Evolutionary conservation across 1,140 invertebrate species (phyloP), one percentile per base, ranked within the genome.

Genomic region (Hermetia illucens): DNA sequence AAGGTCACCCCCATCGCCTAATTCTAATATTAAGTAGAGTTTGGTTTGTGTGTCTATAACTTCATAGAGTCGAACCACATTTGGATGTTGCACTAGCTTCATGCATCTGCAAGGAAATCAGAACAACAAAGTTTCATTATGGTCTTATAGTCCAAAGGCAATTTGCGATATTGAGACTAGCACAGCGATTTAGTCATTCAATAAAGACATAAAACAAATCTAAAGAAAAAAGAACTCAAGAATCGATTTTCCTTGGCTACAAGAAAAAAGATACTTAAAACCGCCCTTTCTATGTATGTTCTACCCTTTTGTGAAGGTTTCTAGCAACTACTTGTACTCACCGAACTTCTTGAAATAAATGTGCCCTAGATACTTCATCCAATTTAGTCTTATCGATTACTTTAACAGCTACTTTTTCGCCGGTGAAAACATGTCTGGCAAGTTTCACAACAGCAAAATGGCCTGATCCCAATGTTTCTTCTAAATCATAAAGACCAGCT

Each of bases 381-480:
- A 98, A 66, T 65, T 95, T 95, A 38, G 79, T 90, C 66, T 99
- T 99, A 63, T 99, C 96, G 52, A 99, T 98, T 34, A 98, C 82
- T 71, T 87, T 86, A 25, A 86, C 83, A 34, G 82, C 83, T 34
- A 99, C 95, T 66, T 94, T 93, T 70, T 96, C 92, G n/a, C 93
- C 93, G 27, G 95, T 98, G 63, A 98, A 98, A 29, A 98, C 94
- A 74, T 99, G 96, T 44, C 87, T 71, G 8, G 96, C 96, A 42
- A 96, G 66, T 71, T 99, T 98, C 16, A 99, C 96, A 34, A 98
- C 92, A 39, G 95, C 95, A 74, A 97, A 99, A 70, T 99, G 93
- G 31, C 93, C 94, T 40, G 81, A 77, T 9, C 88, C 89, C 12
- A 94, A 66, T 1, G 92, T 97, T 59, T 95, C 85, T 60, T 94